Evolutionary conservation across 2,113 vertebrate species (phyloP), one percentile per base, ranked within the genome.

Genomic region (Oncorhynchus keta): DNA sequence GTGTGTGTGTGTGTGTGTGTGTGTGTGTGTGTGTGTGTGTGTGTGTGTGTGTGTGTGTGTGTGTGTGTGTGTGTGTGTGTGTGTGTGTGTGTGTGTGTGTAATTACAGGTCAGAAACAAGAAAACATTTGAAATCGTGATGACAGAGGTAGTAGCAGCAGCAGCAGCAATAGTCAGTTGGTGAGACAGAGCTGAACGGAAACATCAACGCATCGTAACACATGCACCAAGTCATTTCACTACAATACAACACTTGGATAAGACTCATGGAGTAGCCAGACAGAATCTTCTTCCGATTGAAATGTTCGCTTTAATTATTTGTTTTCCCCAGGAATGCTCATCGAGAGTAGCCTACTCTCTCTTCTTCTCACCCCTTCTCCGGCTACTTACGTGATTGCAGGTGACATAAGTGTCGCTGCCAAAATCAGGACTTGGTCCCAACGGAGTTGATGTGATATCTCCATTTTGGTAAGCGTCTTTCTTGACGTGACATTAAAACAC

Each of bases 361-460:
- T 67, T 67, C 84, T 81, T 57, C 80, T 62, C 76, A 45, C 75
- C 72, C 71, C 86, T 87, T 87, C 81, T 83, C 83, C 80, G 83
- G 86, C 76, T 86, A 95, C 94, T 95, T 93, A 95, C 94, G 90
- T 93, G 86, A 92, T 87, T 13, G 90, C 93, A 94, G 93, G 94
- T 95, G 92, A 94, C 91, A 94, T 82, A 84, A 95, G 87, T 49
- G 92, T 90, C 69, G 91, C 87, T 81, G 91, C 91, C 88, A 94
- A 88, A 91, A 94, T 93, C 92, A 94, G 83, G 89, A 93, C 87
- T 90, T 90, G 88, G 85, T 92, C 91, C 93, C 91, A 92, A 87
- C 89, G 88, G 86, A 90, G 87, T 91, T 86, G 91, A 81, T 90
- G 84, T 82, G 91, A 78, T 89, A 88, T 87, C 89, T 92, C 94